Percentiles rank a stretch among this genome's conserved stretches.
phyloP scores from a whole-genome alignment of 2,888 invertebrate genomes.

The Atethmia centrago region DNA sequence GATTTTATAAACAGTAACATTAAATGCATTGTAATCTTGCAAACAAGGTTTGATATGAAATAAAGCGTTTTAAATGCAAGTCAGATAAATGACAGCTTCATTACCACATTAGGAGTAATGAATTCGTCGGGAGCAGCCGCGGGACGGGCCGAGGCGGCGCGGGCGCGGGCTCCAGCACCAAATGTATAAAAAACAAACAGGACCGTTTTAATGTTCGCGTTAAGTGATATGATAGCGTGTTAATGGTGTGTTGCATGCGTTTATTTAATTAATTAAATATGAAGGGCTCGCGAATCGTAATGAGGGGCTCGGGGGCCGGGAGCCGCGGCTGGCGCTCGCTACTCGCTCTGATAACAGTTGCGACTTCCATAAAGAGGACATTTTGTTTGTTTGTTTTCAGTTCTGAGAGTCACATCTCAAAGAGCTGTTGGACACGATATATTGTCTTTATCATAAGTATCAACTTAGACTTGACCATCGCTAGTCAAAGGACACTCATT shows the following conservation, averaged over 20 bases:
- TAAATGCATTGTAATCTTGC: constrained; percentile 4
- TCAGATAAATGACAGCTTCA: constrained; percentile 40
- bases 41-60: constrained; percentile 33
- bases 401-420: not conserved
- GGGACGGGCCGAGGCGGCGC: not conserved
- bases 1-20: not conserved
- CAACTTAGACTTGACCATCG: no score
- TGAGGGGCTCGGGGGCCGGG: constrained; percentile 50
- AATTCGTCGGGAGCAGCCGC: constrained; percentile 21
- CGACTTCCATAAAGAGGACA: constrained; percentile 17
- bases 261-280: constrained; percentile 80
- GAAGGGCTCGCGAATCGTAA: constrained; percentile 74
- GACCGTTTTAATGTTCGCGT: constrained; percentile 65
- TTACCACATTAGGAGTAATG: constrained; percentile 53
- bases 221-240: constrained; percentile 76
- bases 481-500: not conserved
- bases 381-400: constrained; percentile 14
- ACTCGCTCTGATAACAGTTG: constrained; percentile 25
- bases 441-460: not conserved
- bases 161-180: constrained; percentile 28
- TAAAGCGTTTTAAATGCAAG: constrained; percentile 19
- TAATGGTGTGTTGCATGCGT: constrained; percentile 77
- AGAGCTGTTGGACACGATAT: not conserved
- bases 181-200: constrained; percentile 64
- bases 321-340: not conserved